Evolutionary conservation across 2,888 invertebrate species (phyloP).

Genomic region (Drosophila demipolita): DNA sequence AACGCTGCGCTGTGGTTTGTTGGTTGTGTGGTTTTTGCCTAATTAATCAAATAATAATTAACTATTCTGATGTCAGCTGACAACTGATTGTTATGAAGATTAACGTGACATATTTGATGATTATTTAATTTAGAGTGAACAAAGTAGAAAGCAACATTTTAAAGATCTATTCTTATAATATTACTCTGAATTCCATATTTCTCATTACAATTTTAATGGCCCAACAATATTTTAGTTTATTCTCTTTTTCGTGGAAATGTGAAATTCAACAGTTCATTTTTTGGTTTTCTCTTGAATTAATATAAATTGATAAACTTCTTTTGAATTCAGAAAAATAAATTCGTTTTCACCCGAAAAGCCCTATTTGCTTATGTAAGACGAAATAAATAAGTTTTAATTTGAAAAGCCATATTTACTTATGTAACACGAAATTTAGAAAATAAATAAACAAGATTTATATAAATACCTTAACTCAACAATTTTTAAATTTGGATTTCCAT

Average conservation of each 20-base stretch:
- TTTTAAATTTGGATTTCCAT: neutral
- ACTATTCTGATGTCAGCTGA: slow-evolving; percentile 17
- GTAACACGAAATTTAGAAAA: neutral
- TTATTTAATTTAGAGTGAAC: neutral
- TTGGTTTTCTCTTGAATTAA: neutral
- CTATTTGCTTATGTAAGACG: neutral
- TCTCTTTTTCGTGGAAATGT: neutral
- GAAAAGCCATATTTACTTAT: neutral
- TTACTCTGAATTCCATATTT: neutral
- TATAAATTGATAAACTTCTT: neutral
- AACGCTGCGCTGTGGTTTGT: slow-evolving; percentile 3
- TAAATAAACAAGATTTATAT: no score
- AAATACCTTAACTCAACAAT: no score
- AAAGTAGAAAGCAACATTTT: neutral
- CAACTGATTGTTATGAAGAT: slow-evolving; percentile 7
- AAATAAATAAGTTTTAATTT: neutral
- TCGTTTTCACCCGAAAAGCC: neutral
- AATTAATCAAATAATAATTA: slow-evolving; percentile 42
- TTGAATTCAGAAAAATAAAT: neutral
- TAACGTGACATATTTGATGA: slow-evolving; percentile 14
- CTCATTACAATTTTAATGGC: no score
- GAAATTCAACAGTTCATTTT: neutral
- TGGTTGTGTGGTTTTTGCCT: slow-evolving; percentile 10
- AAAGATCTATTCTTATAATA: neutral
- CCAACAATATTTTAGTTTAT: no score